Evolutionary conservation across 2,113 vertebrate species (phyloP).

Genomic region (Baryphthengus martii): DNA sequence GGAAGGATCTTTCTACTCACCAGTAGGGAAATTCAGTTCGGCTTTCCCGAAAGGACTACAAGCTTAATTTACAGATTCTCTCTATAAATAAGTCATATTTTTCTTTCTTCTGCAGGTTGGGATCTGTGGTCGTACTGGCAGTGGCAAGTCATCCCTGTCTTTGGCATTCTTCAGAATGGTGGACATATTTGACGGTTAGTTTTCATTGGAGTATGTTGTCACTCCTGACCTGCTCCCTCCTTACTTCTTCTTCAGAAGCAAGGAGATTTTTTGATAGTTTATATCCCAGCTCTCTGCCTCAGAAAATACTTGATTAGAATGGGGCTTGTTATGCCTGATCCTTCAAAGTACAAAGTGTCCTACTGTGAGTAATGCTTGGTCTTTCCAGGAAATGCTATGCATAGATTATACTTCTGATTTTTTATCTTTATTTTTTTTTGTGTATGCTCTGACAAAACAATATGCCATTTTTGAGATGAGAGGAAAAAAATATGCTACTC

Average conservation of each 20-base stretch:
- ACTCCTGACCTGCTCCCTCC: background rate
- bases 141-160: constrained; percentile 95
- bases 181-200: constrained; percentile 95
- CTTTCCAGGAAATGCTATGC: background rate
- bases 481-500: background rate
- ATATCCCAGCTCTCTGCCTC: background rate
- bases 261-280: background rate
- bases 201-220: background rate
- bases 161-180: constrained; percentile 99
- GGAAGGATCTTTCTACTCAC: background rate
- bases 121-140: constrained; percentile 96
- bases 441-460: background rate
- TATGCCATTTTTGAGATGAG: background rate
- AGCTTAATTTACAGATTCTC: background rate
- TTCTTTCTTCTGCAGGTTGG: constrained; percentile 81
- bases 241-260: background rate
- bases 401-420: background rate
- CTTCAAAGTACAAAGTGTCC: background rate
- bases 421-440: background rate
- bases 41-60: background rate
- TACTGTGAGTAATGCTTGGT: background rate
- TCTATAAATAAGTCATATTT: background rate
- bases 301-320: background rate
- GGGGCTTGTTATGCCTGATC: background rate
- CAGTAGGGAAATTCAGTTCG: background rate